phyloP scores from a whole-genome alignment of 2,888 invertebrate genomes.

The Zaprionus bogoriensis region DNA sequence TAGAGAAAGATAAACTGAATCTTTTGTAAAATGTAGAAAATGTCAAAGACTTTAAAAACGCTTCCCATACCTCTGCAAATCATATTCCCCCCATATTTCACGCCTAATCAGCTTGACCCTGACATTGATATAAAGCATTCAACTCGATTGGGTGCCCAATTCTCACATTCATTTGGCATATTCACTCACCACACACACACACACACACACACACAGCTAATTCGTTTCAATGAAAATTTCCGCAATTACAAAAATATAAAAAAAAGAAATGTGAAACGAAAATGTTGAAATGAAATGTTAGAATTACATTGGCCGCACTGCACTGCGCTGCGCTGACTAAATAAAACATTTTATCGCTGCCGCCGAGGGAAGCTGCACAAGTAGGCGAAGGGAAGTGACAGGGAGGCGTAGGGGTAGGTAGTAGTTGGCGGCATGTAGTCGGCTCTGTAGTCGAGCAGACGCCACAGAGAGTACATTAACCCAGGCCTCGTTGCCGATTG shows the following conservation, averaged over 20 bases:
- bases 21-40: too few species aligned
- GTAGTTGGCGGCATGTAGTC: not conserved
- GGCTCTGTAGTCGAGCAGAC: slow-evolving; percentile 49
- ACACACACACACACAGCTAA: slow-evolving; percentile 52
- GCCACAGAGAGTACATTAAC: slow-evolving; percentile 72
- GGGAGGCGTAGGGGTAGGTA: not conserved
- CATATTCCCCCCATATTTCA: too few species aligned
- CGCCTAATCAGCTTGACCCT: slow-evolving; percentile 40
- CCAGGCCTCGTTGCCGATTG: slow-evolving; percentile 50
- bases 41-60: too few species aligned
- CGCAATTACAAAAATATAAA: slow-evolving; percentile 58
- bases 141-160: slow-evolving; percentile 23
- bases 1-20: too few species aligned
- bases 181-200: slow-evolving; percentile 23
- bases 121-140: slow-evolving; percentile 67
- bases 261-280: not conserved
- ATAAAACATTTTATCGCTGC: slow-evolving; percentile 56
- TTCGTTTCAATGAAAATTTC: slow-evolving; percentile 75
- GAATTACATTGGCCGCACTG: slow-evolving; percentile 62
- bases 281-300: slow-evolving; percentile 61
- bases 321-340: slow-evolving; percentile 40
- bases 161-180: not conserved
- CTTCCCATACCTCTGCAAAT: not conserved
- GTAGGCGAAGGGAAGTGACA: not conserved
- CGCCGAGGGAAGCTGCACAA: slow-evolving; percentile 33